Conservation (phyloP, 1,140 invertebrate species). For the Nomia melanderi region DNA sequence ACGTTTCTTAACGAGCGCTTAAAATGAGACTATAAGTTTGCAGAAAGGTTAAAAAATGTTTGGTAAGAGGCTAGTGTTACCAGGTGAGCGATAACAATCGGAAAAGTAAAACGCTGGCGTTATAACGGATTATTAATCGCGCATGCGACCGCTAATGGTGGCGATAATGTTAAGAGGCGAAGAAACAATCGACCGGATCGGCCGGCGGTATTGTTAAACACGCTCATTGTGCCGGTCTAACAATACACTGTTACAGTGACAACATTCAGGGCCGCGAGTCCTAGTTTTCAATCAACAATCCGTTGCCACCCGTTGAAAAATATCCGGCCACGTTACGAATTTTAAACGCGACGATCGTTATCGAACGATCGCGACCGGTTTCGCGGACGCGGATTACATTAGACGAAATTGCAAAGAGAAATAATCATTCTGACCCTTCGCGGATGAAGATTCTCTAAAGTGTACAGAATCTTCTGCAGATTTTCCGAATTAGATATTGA, state of each 20-base stretch:
- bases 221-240: constrained; percentile 72
- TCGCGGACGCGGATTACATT: too few species aligned
- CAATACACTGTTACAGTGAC: constrained; percentile 71
- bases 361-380: too few species aligned
- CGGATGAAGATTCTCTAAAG: too few species aligned
- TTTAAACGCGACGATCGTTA: not conserved
- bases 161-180: constrained; percentile 56
- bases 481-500: too few species aligned
- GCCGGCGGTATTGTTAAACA: constrained; percentile 68
- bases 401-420: too few species aligned
- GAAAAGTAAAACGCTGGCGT: constrained; percentile 11
- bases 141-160: constrained; percentile 40
- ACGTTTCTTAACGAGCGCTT: too few species aligned
- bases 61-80: not conserved
- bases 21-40: too few species aligned
- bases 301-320: constrained; percentile 67
- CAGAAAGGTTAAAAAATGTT: too few species aligned
- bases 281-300: constrained; percentile 68
- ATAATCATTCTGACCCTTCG: too few species aligned
- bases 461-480: too few species aligned
- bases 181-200: constrained; percentile 70
- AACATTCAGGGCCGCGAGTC: constrained; percentile 63
- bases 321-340: constrained; percentile 59
- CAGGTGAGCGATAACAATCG: constrained; percentile 42
- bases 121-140: constrained; percentile 36